A percentile compares a stretch with the other conserved stretches of the same genome.
phyloP scores from a whole-genome alignment of 2,888 invertebrate genomes.

The Apamea crenata region DNA sequence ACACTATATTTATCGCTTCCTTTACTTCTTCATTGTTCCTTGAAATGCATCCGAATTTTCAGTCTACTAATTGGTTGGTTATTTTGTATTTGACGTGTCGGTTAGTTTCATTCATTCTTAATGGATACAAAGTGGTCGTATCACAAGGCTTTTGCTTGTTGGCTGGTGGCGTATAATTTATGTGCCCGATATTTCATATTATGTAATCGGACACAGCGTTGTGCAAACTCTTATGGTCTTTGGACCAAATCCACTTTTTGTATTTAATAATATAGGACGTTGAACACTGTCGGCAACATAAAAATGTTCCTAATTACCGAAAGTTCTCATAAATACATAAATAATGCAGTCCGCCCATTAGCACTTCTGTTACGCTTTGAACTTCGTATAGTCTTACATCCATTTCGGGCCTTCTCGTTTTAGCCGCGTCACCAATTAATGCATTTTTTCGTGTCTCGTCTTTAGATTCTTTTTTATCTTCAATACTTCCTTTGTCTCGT shows the following conservation, averaged over 20 bases:
- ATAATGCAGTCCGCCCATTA: constrained; percentile 81
- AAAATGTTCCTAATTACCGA: constrained; percentile 73
- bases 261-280: constrained; percentile 43
- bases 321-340: constrained; percentile 72
- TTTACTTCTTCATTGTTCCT: constrained; percentile 81
- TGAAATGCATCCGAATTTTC: constrained; percentile 52
- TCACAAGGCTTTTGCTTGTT: constrained; percentile 56
- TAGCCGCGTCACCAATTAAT: constrained; percentile 84
- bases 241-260: constrained; percentile 50
- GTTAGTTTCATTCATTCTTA: constrained; percentile 57
- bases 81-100: constrained; percentile 53
- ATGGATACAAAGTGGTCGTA: constrained; percentile 60
- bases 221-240: constrained; percentile 56
- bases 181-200: constrained; percentile 56
- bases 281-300: constrained; percentile 53
- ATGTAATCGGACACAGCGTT: constrained; percentile 57
- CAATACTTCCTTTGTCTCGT: constrained; percentile 71
- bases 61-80: constrained; percentile 58
- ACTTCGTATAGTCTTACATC: constrained; percentile 79
- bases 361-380: constrained; percentile 81
- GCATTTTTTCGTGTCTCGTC: constrained; percentile 78
- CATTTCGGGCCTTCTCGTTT: constrained; percentile 77
- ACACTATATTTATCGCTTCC: constrained; percentile 87
- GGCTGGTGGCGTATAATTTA: constrained; percentile 55
- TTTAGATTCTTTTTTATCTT: constrained; percentile 68